Evolutionary conservation across 2,113 vertebrate genomes (phyloP).

Genomic region (Lampris incognitus): DNA sequence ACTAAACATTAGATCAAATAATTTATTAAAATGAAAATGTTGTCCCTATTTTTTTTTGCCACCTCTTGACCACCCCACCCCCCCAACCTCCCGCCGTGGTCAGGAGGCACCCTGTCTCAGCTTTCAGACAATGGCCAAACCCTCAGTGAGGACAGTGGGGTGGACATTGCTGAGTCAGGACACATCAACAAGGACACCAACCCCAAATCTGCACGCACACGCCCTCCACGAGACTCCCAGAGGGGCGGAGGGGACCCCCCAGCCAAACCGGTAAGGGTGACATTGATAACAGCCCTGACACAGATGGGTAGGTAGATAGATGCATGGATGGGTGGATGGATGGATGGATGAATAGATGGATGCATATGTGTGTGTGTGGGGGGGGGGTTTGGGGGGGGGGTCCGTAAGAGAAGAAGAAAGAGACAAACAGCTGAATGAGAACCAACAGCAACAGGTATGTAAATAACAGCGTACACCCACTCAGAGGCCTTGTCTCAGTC

Average conservation of each 20-base stretch:
- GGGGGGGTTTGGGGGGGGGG: constrained; percentile 22
- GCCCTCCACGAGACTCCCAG: constrained; percentile 77
- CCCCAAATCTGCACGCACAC: constrained; percentile 79
- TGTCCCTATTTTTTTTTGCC: too few relatives aligned
- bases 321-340: constrained; percentile 1
- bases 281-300: background rate
- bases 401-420: background rate
- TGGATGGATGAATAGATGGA: background rate
- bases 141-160: constrained; percentile 97
- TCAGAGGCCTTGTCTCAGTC: constrained; percentile 31
- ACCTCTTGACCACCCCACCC: too few relatives aligned
- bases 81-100: too few relatives aligned
- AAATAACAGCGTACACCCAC: constrained; percentile 18
- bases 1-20: too few relatives aligned
- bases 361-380: constrained; percentile 38
- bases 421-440: background rate
- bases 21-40: too few relatives aligned
- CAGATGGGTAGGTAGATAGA: constrained; percentile 8
- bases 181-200: constrained; percentile 86
- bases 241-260: constrained; percentile 72
- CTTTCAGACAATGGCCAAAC: constrained; percentile 96
- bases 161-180: constrained; percentile 92
- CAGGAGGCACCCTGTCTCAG: constrained; percentile 93
- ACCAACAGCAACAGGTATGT: background rate
- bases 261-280: constrained; percentile 89